phyloP scores from a whole-genome alignment of 53 echinoderm and acorn worm genomes.

The Arbacia lixula region DNA sequence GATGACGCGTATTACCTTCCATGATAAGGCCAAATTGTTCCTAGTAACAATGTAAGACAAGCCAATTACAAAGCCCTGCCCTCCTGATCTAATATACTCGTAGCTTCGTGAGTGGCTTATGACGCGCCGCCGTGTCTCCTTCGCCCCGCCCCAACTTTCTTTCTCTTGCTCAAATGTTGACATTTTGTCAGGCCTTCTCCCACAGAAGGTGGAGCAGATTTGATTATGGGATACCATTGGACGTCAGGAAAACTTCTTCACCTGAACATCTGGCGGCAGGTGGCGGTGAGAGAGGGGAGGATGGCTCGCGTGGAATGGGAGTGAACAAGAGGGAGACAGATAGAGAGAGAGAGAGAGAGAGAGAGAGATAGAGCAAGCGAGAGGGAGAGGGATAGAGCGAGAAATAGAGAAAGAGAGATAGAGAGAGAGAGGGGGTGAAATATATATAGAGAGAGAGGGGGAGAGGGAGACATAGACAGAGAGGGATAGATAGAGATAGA shows the following conservation, averaged over 20 bases:
- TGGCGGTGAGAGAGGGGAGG: not conserved
- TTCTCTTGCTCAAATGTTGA: slow-evolving; percentile 3
- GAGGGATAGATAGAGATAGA: too few species aligned
- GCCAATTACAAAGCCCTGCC: not conserved
- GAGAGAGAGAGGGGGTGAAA: too few species aligned
- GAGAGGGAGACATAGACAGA: too few species aligned
- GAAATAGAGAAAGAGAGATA: too few species aligned
- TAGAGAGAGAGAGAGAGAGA: too few species aligned
- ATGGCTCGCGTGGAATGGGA: not conserved
- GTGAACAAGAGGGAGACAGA: too few species aligned
- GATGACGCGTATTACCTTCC: too few species aligned
- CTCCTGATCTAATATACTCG: slow-evolving; percentile 3
- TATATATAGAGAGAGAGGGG: too few species aligned
- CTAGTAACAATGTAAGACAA: not conserved
- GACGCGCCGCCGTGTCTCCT: slow-evolving; percentile 7
- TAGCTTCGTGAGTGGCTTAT: not conserved
- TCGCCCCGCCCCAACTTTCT: slow-evolving; percentile 17
- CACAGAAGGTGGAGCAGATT: slow-evolving; percentile 23
- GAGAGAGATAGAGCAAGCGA: too few species aligned
- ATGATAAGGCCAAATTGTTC: too few species aligned
- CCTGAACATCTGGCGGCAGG: slow-evolving; percentile 48
- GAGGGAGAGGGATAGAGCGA: too few species aligned
- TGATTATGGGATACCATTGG: slow-evolving; percentile 19
- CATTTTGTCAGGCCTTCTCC: slow-evolving; percentile 30
- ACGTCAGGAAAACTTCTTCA: slow-evolving; percentile 36